These are phyloP conservation scores for Halichoerus grypus DNA, from an alignment of 2,113 vertebrate genomes.

Conservation along the genomic window DNA sequence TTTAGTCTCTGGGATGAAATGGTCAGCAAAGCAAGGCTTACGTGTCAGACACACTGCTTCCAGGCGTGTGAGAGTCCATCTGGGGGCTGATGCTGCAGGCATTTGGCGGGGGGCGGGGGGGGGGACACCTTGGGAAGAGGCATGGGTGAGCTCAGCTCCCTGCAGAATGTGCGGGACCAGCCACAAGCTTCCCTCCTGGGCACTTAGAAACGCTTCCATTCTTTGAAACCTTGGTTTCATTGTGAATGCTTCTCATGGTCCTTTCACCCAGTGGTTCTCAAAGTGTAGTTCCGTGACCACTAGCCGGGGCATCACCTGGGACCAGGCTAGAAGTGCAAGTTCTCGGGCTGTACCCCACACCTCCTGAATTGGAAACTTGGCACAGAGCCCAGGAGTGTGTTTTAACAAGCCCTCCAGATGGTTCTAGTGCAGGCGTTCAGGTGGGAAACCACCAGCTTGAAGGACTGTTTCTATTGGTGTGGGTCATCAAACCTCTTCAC, in stretches of 20 bases:
- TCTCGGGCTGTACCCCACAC: neutral
- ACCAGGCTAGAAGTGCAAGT: neutral
- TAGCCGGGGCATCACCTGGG: neutral
- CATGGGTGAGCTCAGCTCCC: neutral
- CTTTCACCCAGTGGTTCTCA: neutral
- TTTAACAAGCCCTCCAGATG: neutral
- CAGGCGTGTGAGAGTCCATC: neutral
- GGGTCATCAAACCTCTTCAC: neutral
- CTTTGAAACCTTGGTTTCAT: neutral
- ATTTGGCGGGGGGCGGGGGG: neutral
- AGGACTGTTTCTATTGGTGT: neutral
- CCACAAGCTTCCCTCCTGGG: neutral
- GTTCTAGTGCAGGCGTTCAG: neutral
- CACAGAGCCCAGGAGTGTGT: neutral
- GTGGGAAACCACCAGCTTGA: neutral
- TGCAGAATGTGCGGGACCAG: accelerated
- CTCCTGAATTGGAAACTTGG: neutral
- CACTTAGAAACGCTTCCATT: neutral
- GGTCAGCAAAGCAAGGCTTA: neutral
- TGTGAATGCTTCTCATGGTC: neutral
- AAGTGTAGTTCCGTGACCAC: neutral
- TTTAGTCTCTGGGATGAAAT: neutral
- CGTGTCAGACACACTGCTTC: accelerated
- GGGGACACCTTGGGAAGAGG: neutral
- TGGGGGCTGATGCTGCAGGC: accelerated